A percentile compares a stretch with the other conserved stretches of the same genome.
Evolutionary conservation across 2,797 vertebrate genomes (phyloP).

Genomic region (Xenentodon cancila): DNA sequence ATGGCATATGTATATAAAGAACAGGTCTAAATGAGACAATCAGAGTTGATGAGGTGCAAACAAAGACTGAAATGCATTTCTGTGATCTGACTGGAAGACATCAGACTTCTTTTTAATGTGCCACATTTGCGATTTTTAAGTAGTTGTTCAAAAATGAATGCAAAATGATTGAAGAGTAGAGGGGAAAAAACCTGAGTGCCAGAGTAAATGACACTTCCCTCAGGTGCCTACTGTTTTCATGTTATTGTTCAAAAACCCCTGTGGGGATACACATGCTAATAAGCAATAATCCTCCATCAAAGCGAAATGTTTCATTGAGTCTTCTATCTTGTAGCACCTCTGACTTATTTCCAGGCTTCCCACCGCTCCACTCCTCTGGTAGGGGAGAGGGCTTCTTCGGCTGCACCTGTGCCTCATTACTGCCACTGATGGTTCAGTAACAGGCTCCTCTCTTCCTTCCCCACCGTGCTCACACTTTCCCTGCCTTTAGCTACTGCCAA

Average conservation of each 20-base stretch:
- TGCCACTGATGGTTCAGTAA: conserved; percentile 67
- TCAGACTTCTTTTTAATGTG: conserved; percentile 56
- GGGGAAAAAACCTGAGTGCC: neutral
- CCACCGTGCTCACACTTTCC: conserved; percentile 53
- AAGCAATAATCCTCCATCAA: conserved; percentile 67
- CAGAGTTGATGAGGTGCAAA: conserved; percentile 55
- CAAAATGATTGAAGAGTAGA: conserved; percentile 48
- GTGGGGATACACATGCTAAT: conserved; percentile 52
- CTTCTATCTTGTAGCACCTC: conserved; percentile 25
- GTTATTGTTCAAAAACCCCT: conserved; percentile 58
- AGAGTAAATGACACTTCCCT: conserved; percentile 35
- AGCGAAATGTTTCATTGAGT: conserved; percentile 48
- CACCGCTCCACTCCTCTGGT: conserved; percentile 34
- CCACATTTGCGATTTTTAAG: conserved; percentile 36
- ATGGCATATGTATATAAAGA: conserved; percentile 68
- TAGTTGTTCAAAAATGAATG: conserved; percentile 52
- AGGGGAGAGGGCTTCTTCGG: conserved; percentile 42
- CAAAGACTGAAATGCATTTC: conserved; percentile 46
- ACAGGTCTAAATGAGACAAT: conserved; percentile 59
- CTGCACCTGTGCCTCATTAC: conserved; percentile 79
- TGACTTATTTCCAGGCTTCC: conserved; percentile 34
- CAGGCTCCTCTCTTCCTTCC: conserved; percentile 51
- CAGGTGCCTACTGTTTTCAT: conserved; percentile 48
- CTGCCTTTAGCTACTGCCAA: conserved; percentile 74
- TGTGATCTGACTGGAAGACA: conserved; percentile 40